These are phyloP conservation scores for Genyomyrus donnyi DNA, from an alignment of 2,113 vertebrate species.

Conservation along the genomic window DNA sequence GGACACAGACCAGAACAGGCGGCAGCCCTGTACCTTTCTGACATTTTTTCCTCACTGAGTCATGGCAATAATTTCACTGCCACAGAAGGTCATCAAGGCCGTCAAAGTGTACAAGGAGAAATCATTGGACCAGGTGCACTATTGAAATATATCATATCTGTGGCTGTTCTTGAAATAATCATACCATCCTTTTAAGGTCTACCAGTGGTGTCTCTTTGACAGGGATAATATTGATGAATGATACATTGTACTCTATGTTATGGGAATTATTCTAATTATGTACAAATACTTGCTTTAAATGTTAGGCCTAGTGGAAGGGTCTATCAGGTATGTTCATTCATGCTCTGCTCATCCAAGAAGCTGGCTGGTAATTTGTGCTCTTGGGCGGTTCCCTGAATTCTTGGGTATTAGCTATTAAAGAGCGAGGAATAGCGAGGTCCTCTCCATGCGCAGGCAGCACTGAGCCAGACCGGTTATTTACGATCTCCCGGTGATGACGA, in stretches of 20 bases:
- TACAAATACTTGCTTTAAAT: background rate
- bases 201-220: background rate
- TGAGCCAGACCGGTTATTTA: background rate
- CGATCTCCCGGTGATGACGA: background rate
- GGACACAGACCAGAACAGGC: background rate
- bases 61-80: background rate
- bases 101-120: background rate
- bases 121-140: background rate
- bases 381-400: background rate
- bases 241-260: no score
- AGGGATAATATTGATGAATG: background rate
- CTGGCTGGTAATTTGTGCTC: background rate
- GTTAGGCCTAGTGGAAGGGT: background rate
- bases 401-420: background rate
- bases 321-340: background rate
- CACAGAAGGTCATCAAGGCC: background rate
- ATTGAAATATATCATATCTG: background rate
- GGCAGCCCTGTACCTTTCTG: background rate
- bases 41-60: background rate
- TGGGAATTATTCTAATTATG: background rate
- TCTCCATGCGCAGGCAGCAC: background rate
- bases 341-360: background rate
- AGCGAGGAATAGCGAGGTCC: background rate
- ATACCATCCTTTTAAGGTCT: background rate
- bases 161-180: background rate